A percentile compares a stretch with the other conserved stretches of the same genome.
phyloP scores from a whole-genome alignment of 2,888 invertebrate species.

The Drosophila diplacantha region DNA sequence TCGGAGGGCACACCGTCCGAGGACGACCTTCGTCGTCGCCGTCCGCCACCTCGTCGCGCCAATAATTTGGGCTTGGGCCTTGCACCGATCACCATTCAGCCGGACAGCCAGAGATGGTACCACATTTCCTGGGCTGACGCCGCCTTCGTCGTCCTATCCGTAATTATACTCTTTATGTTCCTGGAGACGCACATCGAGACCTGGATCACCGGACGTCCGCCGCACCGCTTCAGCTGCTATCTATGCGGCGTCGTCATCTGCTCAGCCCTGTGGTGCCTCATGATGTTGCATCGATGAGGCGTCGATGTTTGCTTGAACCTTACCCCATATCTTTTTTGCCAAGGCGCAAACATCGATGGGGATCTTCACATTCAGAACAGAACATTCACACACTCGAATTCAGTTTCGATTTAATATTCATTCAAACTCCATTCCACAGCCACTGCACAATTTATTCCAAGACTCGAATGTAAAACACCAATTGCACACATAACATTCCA shows the following conservation, averaged over 20 bases:
- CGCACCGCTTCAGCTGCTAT: not conserved
- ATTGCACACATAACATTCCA: no score
- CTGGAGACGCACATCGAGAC: not conserved
- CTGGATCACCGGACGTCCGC: not conserved
- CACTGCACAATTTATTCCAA: not conserved
- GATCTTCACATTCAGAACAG: not conserved
- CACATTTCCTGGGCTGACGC: fast-evolving
- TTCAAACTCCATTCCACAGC: not conserved
- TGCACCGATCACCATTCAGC: no score
- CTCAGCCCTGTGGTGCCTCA: not conserved
- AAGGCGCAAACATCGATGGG: not conserved
- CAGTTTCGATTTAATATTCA: no score
- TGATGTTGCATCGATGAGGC: not conserved
- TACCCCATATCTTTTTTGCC: not conserved
- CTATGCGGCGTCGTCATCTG: not conserved
- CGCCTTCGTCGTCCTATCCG: not conserved
- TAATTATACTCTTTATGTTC: not conserved
- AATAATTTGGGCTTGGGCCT: no score
- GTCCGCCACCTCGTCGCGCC: no score
- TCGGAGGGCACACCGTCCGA: not conserved
- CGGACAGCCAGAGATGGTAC: not conserved
- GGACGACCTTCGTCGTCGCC: not conserved
- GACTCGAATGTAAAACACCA: no score
- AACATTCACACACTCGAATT: not conserved
- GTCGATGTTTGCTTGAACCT: not conserved